These are phyloP conservation scores for Daphoenositta chrysoptera DNA, from an alignment of 2,113 vertebrate species.

Conservation along the genomic window DNA sequence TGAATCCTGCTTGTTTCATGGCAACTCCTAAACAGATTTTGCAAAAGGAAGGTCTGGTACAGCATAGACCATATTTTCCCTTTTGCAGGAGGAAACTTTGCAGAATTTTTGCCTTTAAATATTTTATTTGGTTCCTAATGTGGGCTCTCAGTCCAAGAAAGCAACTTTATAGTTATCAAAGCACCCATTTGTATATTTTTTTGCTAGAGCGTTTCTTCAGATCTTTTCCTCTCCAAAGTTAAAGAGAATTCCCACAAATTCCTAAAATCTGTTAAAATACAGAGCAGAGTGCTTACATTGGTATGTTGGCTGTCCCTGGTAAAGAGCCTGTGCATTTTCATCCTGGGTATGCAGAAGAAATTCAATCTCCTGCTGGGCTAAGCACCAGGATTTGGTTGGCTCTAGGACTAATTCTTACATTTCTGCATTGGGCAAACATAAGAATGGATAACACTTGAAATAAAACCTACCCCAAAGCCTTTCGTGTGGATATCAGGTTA, in stretches of 20 bases:
- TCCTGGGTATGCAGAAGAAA: conserved; percentile 50
- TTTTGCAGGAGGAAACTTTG: conserved; percentile 15
- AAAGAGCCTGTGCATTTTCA: conserved; percentile 29
- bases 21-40: conserved; percentile 14
- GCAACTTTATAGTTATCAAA: conserved; percentile 42
- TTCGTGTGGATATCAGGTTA: conserved; percentile 45
- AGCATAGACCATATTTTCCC: conserved; percentile 15
- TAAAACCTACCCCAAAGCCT: conserved; percentile 49
- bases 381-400: conserved; percentile 50
- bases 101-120: conserved; percentile 56
- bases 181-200: conserved; percentile 32
- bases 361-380: conserved; percentile 46
- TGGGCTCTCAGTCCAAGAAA: conserved; percentile 34
- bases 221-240: conserved; percentile 14
- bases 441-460: conserved; percentile 21
- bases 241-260: conserved; percentile 52
- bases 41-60: conserved; percentile 1
- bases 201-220: conserved; percentile 25
- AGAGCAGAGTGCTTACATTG: conserved; percentile 12
- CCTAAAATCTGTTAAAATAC: conserved; percentile 51
- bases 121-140: conserved; percentile 43
- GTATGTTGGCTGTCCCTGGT: conserved; percentile 17
- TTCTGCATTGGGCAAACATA: conserved; percentile 28
- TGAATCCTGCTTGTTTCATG: conserved; percentile 2
- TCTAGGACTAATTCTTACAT: conserved; percentile 45